phyloP scores from a whole-genome alignment of 2,797 vertebrate genomes.

The Borostomias antarcticus region DNA sequence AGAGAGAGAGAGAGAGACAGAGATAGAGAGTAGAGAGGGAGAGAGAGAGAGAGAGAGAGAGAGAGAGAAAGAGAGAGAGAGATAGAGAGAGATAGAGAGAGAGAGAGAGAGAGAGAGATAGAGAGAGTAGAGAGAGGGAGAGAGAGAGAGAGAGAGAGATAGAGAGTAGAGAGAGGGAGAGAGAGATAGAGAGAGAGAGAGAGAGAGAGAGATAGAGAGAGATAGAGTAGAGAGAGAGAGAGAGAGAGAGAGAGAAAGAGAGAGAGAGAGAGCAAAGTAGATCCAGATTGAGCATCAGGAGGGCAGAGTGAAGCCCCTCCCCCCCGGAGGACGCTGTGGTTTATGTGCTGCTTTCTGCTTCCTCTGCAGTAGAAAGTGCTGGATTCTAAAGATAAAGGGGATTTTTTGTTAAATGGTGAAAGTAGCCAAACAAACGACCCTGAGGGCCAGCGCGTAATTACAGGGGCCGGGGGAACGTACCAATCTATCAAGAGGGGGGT shows the following conservation, averaged over 20 bases:
- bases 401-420: slow-evolving; percentile 91
- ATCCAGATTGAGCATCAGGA: slow-evolving; percentile 39
- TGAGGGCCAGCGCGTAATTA: slow-evolving; percentile 95
- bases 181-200: too few relatives aligned
- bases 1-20: too few relatives aligned
- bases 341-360: slow-evolving; percentile 88
- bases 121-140: too few relatives aligned
- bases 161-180: too few relatives aligned
- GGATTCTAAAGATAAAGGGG: slow-evolving; percentile 93
- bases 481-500: slow-evolving; percentile 88
- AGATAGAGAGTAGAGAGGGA: not conserved
- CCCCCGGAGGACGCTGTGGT: slow-evolving; percentile 60
- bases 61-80: not conserved
- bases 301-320: slow-evolving; percentile 43
- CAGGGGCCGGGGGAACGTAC: slow-evolving; percentile 92
- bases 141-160: too few relatives aligned
- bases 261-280: slow-evolving; percentile 30
- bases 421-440: slow-evolving; percentile 98
- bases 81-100: too few relatives aligned
- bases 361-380: slow-evolving; percentile 89
- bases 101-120: too few relatives aligned
- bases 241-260: slow-evolving; percentile 6
- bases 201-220: too few relatives aligned
- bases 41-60: not conserved
- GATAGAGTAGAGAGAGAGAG: slow-evolving; percentile 24